Conservation (phyloP, 1,140 invertebrate genomes). For the Conus betulinus region DNA sequence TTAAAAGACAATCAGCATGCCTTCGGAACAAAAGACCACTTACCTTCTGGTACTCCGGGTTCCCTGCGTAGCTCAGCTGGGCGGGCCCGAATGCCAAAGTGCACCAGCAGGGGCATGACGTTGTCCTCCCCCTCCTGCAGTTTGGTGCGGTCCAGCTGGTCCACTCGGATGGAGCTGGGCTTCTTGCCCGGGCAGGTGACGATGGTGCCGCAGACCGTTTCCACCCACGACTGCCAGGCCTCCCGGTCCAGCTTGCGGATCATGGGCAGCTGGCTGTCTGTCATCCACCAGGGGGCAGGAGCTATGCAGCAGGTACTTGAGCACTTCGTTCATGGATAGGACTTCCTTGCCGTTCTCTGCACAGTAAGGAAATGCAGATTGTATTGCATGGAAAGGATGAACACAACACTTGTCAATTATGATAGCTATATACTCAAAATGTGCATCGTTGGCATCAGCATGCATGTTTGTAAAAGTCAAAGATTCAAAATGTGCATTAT, state of each 20-base stretch:
- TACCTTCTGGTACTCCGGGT: conserved; percentile 94
- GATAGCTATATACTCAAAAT: no score
- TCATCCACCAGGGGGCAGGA: conserved; percentile 83
- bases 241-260: conserved; percentile 86
- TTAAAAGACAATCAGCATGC: no score
- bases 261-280: conserved; percentile 81
- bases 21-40: no score
- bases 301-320: conserved; percentile 89
- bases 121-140: conserved; percentile 68
- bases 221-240: conserved; percentile 95
- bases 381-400: no score
- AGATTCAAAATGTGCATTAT: no score
- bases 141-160: conserved; percentile 91
- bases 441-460: no score
- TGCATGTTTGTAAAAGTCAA: no score
- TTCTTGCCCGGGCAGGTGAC: conserved; percentile 81
- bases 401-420: no score
- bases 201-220: conserved; percentile 91
- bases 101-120: conserved; percentile 88
- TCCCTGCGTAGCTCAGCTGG: conserved; percentile 95
- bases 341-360: conserved; percentile 95
- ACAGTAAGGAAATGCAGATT: background rate
- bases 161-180: conserved; percentile 94
- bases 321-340: conserved; percentile 94
- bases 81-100: conserved; percentile 94